These are phyloP conservation scores for Pollenia labialis DNA, from an alignment of 2,888 invertebrate genomes.

Conservation along the genomic window DNA sequence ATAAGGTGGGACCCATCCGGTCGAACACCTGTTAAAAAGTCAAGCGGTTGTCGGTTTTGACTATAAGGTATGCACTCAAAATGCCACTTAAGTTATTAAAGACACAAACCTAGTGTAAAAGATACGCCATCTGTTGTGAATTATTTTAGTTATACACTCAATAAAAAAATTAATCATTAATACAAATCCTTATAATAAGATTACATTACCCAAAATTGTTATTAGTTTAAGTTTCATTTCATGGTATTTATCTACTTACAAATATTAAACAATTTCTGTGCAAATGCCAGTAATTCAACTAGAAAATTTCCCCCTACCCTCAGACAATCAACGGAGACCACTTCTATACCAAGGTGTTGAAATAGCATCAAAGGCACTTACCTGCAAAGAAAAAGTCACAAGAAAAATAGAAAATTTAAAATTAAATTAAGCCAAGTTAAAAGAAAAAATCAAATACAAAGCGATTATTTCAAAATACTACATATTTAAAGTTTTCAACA, in stretches of 20 bases:
- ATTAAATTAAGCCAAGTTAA: slow-evolving; percentile 38
- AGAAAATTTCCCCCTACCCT: not conserved
- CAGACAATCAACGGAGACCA: not conserved
- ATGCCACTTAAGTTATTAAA: no score
- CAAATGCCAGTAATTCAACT: slow-evolving; percentile 10
- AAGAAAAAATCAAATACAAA: slow-evolving; percentile 9
- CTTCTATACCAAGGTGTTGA: slow-evolving; percentile 38
- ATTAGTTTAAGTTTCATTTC: slow-evolving; percentile 11
- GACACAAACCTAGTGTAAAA: no score
- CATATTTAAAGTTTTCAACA: slow-evolving; percentile 1
- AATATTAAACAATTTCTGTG: not conserved
- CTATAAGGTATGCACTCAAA: no score
- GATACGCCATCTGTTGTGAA: no score
- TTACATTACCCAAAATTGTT: not conserved
- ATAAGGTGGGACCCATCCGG: no score
- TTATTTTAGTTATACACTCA: no score
- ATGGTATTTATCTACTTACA: slow-evolving; percentile 29
- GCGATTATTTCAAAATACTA: slow-evolving; percentile 8
- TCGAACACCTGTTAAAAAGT: no score
- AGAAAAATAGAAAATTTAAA: slow-evolving; percentile 14
- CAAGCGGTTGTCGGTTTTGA: no score
- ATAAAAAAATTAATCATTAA: not conserved
- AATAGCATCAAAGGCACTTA: slow-evolving; percentile 60
- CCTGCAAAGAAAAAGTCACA: slow-evolving; percentile 60
- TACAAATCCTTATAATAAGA: not conserved